phyloP scores from a whole-genome alignment of 2,113 vertebrate genomes.

The Coracopsis vasa region DNA sequence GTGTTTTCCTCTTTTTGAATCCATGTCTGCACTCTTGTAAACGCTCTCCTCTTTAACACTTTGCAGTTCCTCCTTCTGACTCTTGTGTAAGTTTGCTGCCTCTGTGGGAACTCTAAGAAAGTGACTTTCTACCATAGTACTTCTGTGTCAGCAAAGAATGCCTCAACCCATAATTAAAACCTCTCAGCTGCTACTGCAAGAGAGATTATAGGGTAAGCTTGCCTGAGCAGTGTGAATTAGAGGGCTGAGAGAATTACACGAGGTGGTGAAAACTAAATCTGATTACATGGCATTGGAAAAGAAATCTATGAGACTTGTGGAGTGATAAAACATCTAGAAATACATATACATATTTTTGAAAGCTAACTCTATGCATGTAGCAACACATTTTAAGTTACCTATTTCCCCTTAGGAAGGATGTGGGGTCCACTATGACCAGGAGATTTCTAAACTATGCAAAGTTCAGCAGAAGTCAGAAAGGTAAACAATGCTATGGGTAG shows the following conservation, averaged over 20 bases:
- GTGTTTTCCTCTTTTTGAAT: not conserved
- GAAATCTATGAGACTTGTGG: not conserved
- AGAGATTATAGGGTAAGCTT: not conserved
- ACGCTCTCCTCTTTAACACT: fast-evolving
- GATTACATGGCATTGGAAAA: not conserved
- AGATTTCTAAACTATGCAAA: not conserved
- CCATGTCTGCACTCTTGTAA: not conserved
- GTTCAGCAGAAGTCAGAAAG: not conserved
- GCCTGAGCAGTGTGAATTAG: not conserved
- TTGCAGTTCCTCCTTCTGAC: not conserved
- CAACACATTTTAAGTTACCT: not conserved
- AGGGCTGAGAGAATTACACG: not conserved
- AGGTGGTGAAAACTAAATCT: not conserved
- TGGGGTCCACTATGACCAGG: not conserved
- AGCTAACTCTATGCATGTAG: not conserved
- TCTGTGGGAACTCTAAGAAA: not conserved
- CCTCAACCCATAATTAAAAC: not conserved
- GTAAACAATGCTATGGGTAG: not conserved
- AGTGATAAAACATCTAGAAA: not conserved
- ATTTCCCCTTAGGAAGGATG: not conserved
- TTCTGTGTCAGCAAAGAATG: not conserved
- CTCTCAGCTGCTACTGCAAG: not conserved
- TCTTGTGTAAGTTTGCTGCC: not conserved
- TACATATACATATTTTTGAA: not conserved
- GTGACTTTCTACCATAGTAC: not conserved